These are phyloP conservation scores for Doris montereyensis DNA, from an alignment of 2,888 invertebrate genomes.

Conservation along the genomic window DNA sequence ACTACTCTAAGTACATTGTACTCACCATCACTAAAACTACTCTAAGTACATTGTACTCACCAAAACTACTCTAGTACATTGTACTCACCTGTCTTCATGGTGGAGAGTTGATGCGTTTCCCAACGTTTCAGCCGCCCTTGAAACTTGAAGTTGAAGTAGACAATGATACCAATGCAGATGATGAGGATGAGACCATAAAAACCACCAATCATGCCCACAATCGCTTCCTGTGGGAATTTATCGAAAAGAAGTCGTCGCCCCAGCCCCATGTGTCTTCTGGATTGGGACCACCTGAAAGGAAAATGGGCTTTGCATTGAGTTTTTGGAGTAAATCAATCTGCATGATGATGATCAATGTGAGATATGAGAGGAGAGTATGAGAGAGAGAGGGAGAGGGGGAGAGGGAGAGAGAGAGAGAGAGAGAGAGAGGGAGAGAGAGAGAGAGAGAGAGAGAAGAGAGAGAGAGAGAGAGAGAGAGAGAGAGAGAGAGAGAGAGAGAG, in stretches of 20 bases:
- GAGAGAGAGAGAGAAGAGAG: no score
- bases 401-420: not conserved
- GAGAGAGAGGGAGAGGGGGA: not conserved
- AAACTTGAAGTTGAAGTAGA: slow-evolving; percentile 29
- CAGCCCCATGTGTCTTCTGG: slow-evolving; percentile 40
- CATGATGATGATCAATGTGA: no score
- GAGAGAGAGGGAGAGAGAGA: no score
- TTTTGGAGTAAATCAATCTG: no score
- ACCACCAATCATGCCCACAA: slow-evolving; percentile 42
- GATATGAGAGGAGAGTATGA: no score
- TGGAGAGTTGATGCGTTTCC: slow-evolving; percentile 41
- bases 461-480: no score
- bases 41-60: no score
- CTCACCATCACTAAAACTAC: no score
- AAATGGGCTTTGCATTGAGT: no score
- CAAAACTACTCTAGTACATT: no score
- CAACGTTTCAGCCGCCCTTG: slow-evolving; percentile 41
- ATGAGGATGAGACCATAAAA: slow-evolving; percentile 32
- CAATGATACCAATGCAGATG: slow-evolving; percentile 17
- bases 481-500: no score
- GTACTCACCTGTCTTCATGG: slow-evolving; percentile 34
- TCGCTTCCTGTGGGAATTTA: slow-evolving; percentile 38
- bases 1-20: no score
- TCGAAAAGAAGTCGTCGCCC: slow-evolving; percentile 37
- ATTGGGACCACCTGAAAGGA: slow-evolving; percentile 35